Evolutionary conservation across 2,797 vertebrate genomes (phyloP).

Genomic region (Neosilurus hyrtlii): DNA sequence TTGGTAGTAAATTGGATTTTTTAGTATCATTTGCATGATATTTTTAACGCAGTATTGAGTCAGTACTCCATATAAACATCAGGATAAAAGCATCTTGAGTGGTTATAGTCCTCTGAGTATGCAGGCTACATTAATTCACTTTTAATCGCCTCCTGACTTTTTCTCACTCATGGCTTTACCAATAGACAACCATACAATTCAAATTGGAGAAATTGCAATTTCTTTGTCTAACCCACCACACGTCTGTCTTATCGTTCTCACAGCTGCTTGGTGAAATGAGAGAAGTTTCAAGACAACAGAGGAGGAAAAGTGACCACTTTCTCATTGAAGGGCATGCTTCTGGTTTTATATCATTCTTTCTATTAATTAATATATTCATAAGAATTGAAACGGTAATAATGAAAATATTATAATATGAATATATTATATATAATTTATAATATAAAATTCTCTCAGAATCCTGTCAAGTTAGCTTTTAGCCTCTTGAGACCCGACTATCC

Average conservation of each 20-base stretch:
- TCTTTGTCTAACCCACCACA: neutral
- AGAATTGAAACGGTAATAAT: neutral
- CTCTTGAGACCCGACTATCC: no score
- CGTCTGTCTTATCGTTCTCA: neutral
- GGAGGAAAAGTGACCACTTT: neutral
- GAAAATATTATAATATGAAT: no score
- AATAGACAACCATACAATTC: neutral
- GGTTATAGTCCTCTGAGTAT: neutral
- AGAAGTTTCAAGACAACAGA: slow-evolving; percentile 12
- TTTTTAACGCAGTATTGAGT: neutral
- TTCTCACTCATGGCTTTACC: neutral
- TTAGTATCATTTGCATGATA: neutral
- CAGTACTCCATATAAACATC: neutral
- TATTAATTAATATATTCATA: neutral
- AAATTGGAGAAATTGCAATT: neutral
- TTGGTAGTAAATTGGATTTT: neutral
- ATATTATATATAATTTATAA: no score
- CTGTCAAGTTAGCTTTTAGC: neutral
- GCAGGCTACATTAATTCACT: no score
- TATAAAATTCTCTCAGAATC: neutral
- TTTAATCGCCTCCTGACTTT: neutral
- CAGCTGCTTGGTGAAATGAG: neutral
- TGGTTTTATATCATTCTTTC: neutral
- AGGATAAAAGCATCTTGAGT: no score
- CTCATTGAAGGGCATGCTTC: neutral